Conservation (phyloP, 2,797 vertebrate genomes). For the Crypturellus tataupa region DNA sequence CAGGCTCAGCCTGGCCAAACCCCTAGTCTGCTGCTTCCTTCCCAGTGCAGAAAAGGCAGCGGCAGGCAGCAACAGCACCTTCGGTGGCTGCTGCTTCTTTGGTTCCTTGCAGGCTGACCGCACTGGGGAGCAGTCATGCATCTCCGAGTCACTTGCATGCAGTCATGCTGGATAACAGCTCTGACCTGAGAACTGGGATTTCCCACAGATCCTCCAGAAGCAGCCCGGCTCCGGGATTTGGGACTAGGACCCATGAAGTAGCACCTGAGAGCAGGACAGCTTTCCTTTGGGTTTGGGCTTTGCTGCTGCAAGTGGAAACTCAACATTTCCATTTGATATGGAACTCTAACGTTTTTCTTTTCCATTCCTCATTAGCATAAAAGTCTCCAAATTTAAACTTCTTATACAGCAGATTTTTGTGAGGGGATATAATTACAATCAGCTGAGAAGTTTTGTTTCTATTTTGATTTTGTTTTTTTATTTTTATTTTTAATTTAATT, state of each 20-base stretch:
- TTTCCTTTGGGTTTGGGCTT: accelerated
- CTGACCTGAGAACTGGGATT: accelerated
- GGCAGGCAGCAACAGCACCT: not conserved
- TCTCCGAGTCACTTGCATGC: not conserved
- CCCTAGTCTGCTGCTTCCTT: accelerated
- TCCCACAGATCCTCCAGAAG: not conserved
- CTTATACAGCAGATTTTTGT: not conserved
- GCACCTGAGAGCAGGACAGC: not conserved
- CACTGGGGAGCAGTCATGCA: not conserved
- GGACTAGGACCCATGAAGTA: not conserved
- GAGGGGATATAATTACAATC: not conserved
- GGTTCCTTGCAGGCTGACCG: accelerated
- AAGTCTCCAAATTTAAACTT: not conserved
- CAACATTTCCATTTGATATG: not conserved
- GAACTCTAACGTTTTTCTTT: not conserved
- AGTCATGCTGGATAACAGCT: constrained; percentile 11
- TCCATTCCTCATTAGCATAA: not conserved
- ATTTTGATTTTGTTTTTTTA: not conserved
- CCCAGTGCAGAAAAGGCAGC: not conserved
- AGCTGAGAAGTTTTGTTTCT: not conserved
- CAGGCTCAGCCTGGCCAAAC: not conserved
- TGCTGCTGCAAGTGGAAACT: not conserved
- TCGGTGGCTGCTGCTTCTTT: not conserved
- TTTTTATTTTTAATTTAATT: constrained; percentile 3
- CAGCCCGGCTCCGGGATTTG: not conserved